Base-by-base conservation (phyloP, 2,888 invertebrate species). In the Deroplatys truncata region DNA sequence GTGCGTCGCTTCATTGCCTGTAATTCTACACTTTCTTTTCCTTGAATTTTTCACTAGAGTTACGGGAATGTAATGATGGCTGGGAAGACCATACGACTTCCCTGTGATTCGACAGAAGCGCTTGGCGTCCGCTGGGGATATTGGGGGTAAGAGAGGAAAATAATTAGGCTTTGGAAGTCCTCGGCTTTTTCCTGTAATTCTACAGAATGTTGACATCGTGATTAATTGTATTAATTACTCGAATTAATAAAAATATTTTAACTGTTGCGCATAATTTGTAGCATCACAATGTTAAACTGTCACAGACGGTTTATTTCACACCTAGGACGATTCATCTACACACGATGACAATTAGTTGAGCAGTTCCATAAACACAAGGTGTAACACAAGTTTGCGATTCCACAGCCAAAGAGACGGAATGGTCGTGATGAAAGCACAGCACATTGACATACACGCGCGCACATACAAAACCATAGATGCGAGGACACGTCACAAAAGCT, bases 161-260 rank as follows among this genome's bases (percentile, higher is more conserved):
- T 97, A 97, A 93, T 97, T 97, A 89, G 97, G 97, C 92, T 97
- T 96, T 88, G 97, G 97, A 92, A 97, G 95, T 92, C 97, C 96
- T 92, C 96, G 95, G 93, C 97, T 97, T 93, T 96, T 96, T 92
- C 97, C 97, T 90, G 97, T 97, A 92, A 97, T 97, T 93, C 97
- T 96, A 93, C 97, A 97, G 93, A 96, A 96, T 92, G 97, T 96
- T 95, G 96, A 96, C 86, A 85, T 90, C 43, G 10, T 31, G n/a
- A 49, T 31, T 25, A 8, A 28, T 31, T 72, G 3, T 87, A n/a
- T 16, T 29, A 83, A 88, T 35, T 82, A 86, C 15, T 20, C 20
- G 7, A 56, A 87, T 15, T n/a, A 49, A 8, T 20, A 49, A 49
- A 49, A 49, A 5, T 82, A 15, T 28, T n/a, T 28, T 28, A 31